Base-by-base conservation (phyloP, 2,113 vertebrate species). In the Dipodomys stephensi region DNA sequence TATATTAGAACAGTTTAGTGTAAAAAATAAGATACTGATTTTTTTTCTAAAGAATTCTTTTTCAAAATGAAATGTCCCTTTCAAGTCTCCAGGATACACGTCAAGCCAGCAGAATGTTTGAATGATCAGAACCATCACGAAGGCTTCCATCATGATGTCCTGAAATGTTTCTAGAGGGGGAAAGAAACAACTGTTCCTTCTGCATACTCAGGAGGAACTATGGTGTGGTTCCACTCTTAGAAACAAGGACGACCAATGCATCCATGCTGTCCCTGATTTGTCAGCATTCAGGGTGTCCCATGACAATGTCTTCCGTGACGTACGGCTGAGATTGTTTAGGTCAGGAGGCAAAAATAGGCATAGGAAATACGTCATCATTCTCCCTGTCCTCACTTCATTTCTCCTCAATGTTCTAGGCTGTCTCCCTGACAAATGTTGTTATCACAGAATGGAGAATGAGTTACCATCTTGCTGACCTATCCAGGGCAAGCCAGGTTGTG, bases 121-220 rank as follows among this genome's bases (percentile, higher is more conserved):
- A 83, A 94, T 93, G 62, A 83, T 19, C 81, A 62, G 93, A 93
- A 91, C 46, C 76, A 64, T 71, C 44, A 53, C 19, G 23, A 91
- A 53, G 25, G 46, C 30, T 72, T 81, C 67, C 15, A 91, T 74
- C 49, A 35, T 62, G 60, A 83, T 65, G 79, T 15, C 64, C 39
- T 84, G 18, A 83, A 77, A 82, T 7, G 0, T 35, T 57, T 90
- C 64, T 39, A 69, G n/a, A 82, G 39, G 39, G 39, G 39, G 46
- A 62, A 44, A n/a, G 87, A 89, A 85, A n/a, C 20, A 85, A 44
- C 3, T 53, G 46, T 35, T 90, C 46, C 90, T 93, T 25, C 67
- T 69, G 32, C 18, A 39, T 44, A n/a, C 2, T 57, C 28, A 68
- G 67, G 27, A 80, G 80, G 49, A 91, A 78, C 60, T 81, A 72